Evolutionary conservation across 2,888 invertebrate genomes (phyloP).

Genomic region (Stictocephala bisonia): DNA sequence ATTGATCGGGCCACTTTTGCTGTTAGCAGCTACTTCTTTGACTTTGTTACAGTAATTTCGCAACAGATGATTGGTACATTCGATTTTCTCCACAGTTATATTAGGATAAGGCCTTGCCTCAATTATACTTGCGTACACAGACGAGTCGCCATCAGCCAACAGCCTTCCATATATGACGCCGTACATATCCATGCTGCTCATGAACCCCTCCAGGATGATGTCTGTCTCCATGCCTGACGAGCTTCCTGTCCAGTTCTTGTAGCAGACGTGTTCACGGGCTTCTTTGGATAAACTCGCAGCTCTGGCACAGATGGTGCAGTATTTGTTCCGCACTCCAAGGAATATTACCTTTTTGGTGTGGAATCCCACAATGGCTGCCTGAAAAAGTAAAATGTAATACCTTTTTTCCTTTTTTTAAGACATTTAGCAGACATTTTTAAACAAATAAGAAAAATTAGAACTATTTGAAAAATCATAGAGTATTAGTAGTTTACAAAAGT

Average conservation of each 20-base stretch:
- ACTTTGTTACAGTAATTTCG: conserved; percentile 48
- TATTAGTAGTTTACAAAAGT: too few species aligned
- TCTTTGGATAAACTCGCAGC: conserved; percentile 52
- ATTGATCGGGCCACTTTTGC: not conserved
- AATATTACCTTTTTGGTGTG: conserved; percentile 58
- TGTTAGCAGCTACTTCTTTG: conserved; percentile 27
- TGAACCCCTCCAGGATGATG: conserved; percentile 62
- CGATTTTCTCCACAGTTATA: conserved; percentile 59
- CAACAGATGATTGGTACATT: conserved; percentile 61
- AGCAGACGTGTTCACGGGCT: conserved; percentile 59
- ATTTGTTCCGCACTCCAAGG: conserved; percentile 61
- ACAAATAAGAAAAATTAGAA: too few species aligned
- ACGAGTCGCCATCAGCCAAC: conserved; percentile 63
- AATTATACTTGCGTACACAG: conserved; percentile 59
- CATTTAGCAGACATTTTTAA: too few species aligned
- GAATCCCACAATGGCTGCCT: conserved; percentile 51
- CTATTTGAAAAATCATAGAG: too few species aligned
- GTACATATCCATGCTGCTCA: conserved; percentile 58
- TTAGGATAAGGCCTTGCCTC: conserved; percentile 57
- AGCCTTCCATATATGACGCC: conserved; percentile 59
- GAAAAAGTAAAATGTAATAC: too few species aligned
- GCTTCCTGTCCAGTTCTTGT: conserved; percentile 61
- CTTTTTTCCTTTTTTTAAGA: too few species aligned
- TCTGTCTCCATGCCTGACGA: conserved; percentile 62
- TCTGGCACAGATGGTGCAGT: conserved; percentile 59